Percentiles rank a stretch among this genome's conserved stretches.
These are phyloP conservation scores for Lithosia quadra DNA, from an alignment of 2,888 invertebrate genomes.

Conservation along the genomic window DNA sequence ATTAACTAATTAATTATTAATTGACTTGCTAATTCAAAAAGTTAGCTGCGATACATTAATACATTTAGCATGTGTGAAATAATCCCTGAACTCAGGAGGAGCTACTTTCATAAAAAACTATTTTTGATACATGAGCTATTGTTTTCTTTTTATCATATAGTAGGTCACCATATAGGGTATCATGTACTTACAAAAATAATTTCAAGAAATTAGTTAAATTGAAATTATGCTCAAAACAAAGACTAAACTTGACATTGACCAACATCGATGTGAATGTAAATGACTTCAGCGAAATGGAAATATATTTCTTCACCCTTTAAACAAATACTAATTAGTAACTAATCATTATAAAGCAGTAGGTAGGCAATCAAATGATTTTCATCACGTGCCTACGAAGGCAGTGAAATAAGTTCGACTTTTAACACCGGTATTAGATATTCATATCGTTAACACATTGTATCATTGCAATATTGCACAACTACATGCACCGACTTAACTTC, in stretches of 20 bases:
- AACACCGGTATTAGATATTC: constrained; percentile 21
- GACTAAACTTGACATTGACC: background rate
- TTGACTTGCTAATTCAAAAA: too few species aligned
- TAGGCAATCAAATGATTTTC: constrained; percentile 17
- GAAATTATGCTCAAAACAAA: too few species aligned
- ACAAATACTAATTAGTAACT: background rate
- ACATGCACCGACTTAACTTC: constrained; percentile 1
- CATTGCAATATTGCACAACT: constrained; percentile 27
- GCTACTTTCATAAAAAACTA: too few species aligned
- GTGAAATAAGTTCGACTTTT: constrained; percentile 19
- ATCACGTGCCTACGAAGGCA: constrained; percentile 15
- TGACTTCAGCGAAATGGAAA: background rate
- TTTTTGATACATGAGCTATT: too few species aligned
- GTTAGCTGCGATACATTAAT: too few species aligned
- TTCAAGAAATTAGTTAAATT: too few species aligned
- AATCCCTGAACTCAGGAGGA: too few species aligned
- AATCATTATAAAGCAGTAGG: constrained; percentile 14
- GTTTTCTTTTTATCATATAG: too few species aligned
- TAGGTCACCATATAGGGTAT: too few species aligned
- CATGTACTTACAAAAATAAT: too few species aligned
- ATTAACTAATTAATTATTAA: too few species aligned
- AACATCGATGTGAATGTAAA: background rate
- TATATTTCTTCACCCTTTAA: background rate
- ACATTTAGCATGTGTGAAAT: too few species aligned
- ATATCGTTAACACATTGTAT: constrained; percentile 22